These are phyloP conservation scores for Epizoanthus scotinus DNA, from an alignment of 92 coral and sea anemone species.

Conservation along the genomic window DNA sequence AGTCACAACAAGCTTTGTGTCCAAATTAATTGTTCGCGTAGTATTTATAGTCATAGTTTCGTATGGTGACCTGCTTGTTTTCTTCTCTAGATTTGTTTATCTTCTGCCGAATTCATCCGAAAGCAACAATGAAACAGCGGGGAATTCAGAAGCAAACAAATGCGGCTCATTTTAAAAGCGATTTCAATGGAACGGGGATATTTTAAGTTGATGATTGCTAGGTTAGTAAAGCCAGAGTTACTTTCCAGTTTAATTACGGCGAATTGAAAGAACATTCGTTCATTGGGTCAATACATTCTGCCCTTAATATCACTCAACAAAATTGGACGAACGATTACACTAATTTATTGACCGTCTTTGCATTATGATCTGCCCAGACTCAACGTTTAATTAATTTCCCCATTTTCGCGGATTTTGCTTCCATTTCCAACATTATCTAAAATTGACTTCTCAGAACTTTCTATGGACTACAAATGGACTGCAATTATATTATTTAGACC, in stretches of 20 bases:
- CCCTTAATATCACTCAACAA: not conserved
- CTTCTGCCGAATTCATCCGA: not conserved
- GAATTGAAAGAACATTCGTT: not conserved
- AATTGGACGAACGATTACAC: not conserved
- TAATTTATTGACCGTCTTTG: not conserved
- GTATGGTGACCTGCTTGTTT: not conserved
- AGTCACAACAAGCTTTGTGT: conserved; percentile 2
- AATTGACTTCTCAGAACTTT: not conserved
- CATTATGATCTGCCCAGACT: conserved; percentile 28
- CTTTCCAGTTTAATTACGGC: not conserved
- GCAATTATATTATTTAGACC: too few species aligned
- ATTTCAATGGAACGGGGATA: not conserved
- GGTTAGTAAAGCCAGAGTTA: too few species aligned
- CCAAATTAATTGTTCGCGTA: not conserved
- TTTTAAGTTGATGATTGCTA: too few species aligned
- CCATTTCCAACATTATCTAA: not conserved
- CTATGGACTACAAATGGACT: too few species aligned
- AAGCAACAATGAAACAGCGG: not conserved
- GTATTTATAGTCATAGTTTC: not conserved
- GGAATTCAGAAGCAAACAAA: conserved; percentile 2
- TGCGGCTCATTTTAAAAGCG: not conserved
- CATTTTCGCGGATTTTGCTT: conserved; percentile 12
- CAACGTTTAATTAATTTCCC: conserved; percentile 11
- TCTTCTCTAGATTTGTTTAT: not conserved
- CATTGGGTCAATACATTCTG: not conserved